These are phyloP conservation scores for Halcyon badia DNA, from an alignment of 2,797 vertebrate genomes.

Conservation along the genomic window DNA sequence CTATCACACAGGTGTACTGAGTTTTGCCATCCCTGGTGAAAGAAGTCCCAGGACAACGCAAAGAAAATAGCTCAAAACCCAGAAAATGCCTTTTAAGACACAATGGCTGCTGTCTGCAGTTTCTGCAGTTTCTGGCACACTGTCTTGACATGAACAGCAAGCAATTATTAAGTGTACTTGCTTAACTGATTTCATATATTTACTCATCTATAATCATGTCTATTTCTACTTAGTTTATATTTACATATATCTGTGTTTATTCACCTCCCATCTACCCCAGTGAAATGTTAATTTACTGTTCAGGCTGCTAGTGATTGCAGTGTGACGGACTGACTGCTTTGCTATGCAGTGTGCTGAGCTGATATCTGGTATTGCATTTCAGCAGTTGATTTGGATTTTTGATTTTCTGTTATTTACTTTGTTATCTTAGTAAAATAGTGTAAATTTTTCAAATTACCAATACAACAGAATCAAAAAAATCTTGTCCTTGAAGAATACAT, in stretches of 20 bases:
- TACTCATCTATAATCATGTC: conserved; percentile 67
- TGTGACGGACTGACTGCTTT: conserved; percentile 60
- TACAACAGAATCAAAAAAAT: conserved; percentile 26
- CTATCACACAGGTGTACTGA: neutral
- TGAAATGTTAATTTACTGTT: conserved; percentile 65
- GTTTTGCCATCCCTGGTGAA: neutral
- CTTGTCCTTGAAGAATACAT: conserved; percentile 61
- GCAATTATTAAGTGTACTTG: conserved; percentile 55
- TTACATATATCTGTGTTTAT: conserved; percentile 70
- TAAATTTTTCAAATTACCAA: conserved; percentile 54
- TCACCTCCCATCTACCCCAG: conserved; percentile 48
- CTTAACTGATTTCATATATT: conserved; percentile 71
- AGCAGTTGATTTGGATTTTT: conserved; percentile 58
- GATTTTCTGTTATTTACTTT: conserved; percentile 69
- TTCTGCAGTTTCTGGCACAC: neutral
- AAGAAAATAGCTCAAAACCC: neutral
- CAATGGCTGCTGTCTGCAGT: neutral
- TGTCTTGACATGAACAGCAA: conserved; percentile 33
- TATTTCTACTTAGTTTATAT: conserved; percentile 68
- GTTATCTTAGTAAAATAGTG: conserved; percentile 44
- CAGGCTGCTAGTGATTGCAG: conserved; percentile 37
- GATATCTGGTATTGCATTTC: conserved; percentile 30
- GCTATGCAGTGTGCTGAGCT: conserved; percentile 23
- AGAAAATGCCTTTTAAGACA: neutral
- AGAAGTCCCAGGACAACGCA: neutral